These are phyloP conservation scores for Hyalella azteca DNA, from an alignment of 2,888 invertebrate genomes.

Conservation along the genomic window DNA sequence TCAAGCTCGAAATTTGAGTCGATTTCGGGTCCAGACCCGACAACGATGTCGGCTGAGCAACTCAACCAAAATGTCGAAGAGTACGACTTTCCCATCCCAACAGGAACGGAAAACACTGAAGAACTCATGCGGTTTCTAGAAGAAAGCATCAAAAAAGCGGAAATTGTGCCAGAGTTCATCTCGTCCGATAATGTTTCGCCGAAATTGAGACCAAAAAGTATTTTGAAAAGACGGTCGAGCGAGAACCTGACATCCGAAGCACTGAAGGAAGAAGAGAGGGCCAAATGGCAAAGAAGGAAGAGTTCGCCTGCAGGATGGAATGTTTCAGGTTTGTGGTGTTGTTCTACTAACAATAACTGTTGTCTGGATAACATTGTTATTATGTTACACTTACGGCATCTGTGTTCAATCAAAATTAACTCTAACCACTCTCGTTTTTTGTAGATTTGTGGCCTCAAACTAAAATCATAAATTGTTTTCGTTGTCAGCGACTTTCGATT, in stretches of 20 bases:
- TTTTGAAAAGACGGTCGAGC: constrained; percentile 54
- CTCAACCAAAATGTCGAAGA: constrained; percentile 58
- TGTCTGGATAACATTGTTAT: too few species aligned
- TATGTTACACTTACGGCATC: too few species aligned
- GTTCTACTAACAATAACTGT: too few species aligned
- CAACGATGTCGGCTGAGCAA: constrained; percentile 56
- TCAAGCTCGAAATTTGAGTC: constrained; percentile 57
- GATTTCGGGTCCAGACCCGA: constrained; percentile 56
- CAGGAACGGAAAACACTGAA: constrained; percentile 54
- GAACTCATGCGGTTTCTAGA: constrained; percentile 54
- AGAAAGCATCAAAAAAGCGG: constrained; percentile 49
- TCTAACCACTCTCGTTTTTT: too few species aligned
- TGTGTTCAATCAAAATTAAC: too few species aligned
- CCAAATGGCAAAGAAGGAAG: neutral
- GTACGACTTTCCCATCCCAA: constrained; percentile 57
- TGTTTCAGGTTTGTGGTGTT: constrained; percentile 42
- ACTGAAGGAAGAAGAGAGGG: constrained; percentile 44
- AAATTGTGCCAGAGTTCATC: constrained; percentile 54
- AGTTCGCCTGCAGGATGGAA: constrained; percentile 35
- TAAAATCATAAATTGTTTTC: too few species aligned
- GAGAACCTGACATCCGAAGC: constrained; percentile 50
- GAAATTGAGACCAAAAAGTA: constrained; percentile 53
- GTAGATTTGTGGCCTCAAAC: too few species aligned
- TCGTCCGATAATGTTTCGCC: constrained; percentile 36
- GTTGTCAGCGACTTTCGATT: too few species aligned